Percentiles rank a stretch among this genome's conserved stretches.
Evolutionary conservation across 2,888 invertebrate genomes (phyloP).

Genomic region (Amorpha juglandis): DNA sequence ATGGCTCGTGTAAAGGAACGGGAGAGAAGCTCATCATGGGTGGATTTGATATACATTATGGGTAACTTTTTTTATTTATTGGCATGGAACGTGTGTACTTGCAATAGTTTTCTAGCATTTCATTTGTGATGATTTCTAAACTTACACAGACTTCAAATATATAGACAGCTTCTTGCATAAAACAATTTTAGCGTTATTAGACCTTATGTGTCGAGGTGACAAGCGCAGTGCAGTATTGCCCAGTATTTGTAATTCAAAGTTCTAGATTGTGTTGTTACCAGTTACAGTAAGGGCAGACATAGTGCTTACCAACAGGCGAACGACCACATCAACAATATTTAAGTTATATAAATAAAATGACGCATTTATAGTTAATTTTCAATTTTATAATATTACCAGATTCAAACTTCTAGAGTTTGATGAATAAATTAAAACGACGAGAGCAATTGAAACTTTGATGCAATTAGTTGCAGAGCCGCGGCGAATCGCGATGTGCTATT

Average conservation of each 20-base stretch:
- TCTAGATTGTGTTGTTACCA: too few relatives aligned
- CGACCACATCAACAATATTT: neutral
- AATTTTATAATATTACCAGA: neutral
- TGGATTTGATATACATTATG: conserved; percentile 78
- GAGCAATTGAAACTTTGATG: conserved; percentile 22
- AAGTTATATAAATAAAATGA: neutral
- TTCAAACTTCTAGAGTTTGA: conserved; percentile 13
- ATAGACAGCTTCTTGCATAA: too few relatives aligned
- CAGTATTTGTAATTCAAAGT: too few relatives aligned
- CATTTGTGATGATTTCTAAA: too few relatives aligned
- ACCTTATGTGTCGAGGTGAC: too few relatives aligned
- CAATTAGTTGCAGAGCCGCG: conserved; percentile 10
- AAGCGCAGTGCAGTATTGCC: too few relatives aligned
- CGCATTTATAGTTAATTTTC: neutral
- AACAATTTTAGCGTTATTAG: too few relatives aligned
- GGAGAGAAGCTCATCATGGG: conserved; percentile 81
- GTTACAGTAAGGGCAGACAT: too few relatives aligned
- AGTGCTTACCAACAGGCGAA: too few relatives aligned
- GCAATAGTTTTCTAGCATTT: too few relatives aligned
- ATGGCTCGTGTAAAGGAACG: conserved; percentile 72
- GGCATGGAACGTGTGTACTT: neutral
- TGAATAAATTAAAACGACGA: conserved; percentile 12
- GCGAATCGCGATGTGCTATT: conserved; percentile 5
- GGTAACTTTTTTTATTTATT: conserved; percentile 54
- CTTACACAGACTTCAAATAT: too few relatives aligned